Conservation (phyloP, 2,113 vertebrate genomes). For the Bufo bufo region DNA sequence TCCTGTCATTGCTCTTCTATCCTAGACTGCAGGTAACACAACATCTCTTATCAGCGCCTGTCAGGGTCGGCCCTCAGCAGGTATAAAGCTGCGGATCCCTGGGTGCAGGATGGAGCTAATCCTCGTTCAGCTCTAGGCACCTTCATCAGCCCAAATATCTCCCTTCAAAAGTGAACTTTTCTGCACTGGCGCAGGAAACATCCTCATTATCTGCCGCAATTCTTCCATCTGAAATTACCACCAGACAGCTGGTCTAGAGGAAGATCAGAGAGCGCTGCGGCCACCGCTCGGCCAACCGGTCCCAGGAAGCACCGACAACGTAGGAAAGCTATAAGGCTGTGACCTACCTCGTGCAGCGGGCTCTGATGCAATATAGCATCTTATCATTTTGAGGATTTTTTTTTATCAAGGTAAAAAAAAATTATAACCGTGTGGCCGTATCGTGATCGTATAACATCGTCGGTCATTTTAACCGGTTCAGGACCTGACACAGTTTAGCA, state of each 20-base stretch:
- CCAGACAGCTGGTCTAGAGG: constrained; percentile 20
- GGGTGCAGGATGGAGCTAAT: constrained; percentile 16
- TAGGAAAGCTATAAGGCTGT: neutral
- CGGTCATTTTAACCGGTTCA: too few relatives aligned
- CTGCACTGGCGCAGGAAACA: neutral
- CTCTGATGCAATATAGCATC: too few relatives aligned
- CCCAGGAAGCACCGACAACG: neutral
- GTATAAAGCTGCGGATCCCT: neutral
- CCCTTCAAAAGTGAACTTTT: constrained; percentile 8
- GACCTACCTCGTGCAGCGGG: too few relatives aligned
- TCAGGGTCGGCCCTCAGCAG: neutral
- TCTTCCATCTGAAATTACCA: constrained; percentile 19
- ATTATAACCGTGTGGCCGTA: too few relatives aligned
- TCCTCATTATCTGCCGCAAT: constrained; percentile 30
- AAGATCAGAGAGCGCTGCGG: neutral
- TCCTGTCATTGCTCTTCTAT: too few relatives aligned
- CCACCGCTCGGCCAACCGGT: neutral
- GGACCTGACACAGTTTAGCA: too few relatives aligned
- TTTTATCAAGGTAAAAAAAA: too few relatives aligned
- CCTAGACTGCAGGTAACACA: neutral
- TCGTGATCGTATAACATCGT: too few relatives aligned
- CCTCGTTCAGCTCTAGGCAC: neutral
- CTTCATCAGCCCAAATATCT: constrained; percentile 10
- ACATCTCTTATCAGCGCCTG: neutral
- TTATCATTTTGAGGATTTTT: too few relatives aligned